phyloP scores from a whole-genome alignment of 2,113 vertebrate species.

The Sigmodon hispidus region DNA sequence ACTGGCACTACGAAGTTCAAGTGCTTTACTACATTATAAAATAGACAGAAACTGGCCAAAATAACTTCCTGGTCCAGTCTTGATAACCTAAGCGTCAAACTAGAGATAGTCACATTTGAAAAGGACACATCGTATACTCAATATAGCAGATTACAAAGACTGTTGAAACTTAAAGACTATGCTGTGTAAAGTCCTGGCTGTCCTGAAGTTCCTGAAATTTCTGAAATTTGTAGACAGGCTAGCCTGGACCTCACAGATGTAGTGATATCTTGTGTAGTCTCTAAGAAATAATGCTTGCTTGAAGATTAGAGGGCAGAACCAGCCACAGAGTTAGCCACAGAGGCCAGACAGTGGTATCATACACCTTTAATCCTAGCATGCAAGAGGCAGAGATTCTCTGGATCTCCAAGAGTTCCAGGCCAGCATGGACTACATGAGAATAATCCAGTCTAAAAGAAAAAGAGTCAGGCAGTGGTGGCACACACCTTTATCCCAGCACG shows the following conservation, averaged over 20 bases:
- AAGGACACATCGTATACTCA: background rate
- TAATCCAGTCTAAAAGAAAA: too few species aligned
- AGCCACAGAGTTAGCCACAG: too few species aligned
- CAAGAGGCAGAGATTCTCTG: too few species aligned
- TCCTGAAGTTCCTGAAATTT: background rate
- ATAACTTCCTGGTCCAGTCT: background rate
- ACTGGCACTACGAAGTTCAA: conserved; percentile 24
- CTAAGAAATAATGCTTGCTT: too few species aligned
- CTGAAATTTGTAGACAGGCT: background rate
- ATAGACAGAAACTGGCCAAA: conserved; percentile 22
- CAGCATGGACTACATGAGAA: too few species aligned
- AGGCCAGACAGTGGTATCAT: too few species aligned
- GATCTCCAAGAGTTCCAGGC: too few species aligned
- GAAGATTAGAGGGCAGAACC: too few species aligned
- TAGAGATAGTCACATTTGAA: background rate
- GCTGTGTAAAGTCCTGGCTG: background rate
- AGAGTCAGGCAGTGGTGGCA: too few species aligned
- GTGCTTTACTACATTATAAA: background rate
- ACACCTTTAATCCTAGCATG: too few species aligned
- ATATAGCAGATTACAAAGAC: background rate
- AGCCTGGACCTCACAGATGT: background rate
- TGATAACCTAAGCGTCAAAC: background rate
- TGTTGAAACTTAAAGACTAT: background rate
- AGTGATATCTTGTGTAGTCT: too few species aligned
- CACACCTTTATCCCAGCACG: too few species aligned